phyloP scores from a whole-genome alignment of 2,888 invertebrate species.

The Labia minor region DNA sequence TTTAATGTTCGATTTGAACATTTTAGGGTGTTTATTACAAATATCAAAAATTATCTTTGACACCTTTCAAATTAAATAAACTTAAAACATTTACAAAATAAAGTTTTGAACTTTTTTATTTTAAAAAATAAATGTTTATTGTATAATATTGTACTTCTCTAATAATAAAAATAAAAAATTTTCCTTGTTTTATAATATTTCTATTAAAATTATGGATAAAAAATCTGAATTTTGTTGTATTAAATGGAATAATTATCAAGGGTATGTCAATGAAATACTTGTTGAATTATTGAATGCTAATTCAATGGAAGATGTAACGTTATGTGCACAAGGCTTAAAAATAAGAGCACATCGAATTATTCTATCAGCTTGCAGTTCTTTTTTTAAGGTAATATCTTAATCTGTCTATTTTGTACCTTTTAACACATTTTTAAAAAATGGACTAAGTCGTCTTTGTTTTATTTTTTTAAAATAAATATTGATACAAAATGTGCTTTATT shows the following conservation, averaged over 20 bases:
- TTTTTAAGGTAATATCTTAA: slow-evolving; percentile 36
- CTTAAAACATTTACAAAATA: no score
- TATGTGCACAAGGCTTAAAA: slow-evolving; percentile 37
- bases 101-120: no score
- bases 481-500: no score
- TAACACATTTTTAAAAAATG: background rate
- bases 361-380: slow-evolving; percentile 39
- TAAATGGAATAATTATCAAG: slow-evolving; percentile 38
- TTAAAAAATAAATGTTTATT: no score
- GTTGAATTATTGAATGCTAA: slow-evolving; percentile 35
- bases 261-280: slow-evolving; percentile 35
- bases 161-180: no score
- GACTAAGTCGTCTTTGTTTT: background rate
- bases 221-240: slow-evolving; percentile 31
- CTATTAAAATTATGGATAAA: slow-evolving; percentile 20
- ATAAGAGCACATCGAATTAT: slow-evolving; percentile 40
- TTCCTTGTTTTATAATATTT: no score
- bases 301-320: slow-evolving; percentile 40
- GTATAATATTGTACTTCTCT: no score
- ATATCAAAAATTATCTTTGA: no score
- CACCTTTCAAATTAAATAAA: no score
- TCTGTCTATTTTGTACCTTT: background rate
- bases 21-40: no score
- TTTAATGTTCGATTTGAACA: no score
- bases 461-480: no score